Evolutionary conservation across 2,113 vertebrate species (phyloP).

Genomic region (Nibea albiflora): DNA sequence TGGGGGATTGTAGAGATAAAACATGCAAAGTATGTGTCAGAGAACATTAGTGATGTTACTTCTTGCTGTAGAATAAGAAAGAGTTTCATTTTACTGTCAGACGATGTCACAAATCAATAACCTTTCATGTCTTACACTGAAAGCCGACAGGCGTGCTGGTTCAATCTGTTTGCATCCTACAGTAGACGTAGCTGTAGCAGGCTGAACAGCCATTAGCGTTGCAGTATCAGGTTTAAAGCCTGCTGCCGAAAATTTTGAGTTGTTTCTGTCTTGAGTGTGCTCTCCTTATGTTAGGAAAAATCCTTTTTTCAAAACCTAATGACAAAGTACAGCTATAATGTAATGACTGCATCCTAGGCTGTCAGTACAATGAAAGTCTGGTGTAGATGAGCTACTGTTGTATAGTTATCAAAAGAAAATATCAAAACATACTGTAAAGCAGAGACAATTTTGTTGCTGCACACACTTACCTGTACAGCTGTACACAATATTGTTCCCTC

Average conservation of each 20-base stretch:
- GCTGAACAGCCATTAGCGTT: constrained; percentile 47
- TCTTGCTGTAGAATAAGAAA: constrained; percentile 61
- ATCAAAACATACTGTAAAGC: constrained; percentile 9
- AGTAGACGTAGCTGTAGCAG: constrained; percentile 52
- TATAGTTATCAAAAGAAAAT: constrained; percentile 22
- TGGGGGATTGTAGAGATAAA: constrained; percentile 15
- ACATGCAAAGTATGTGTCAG: constrained; percentile 29
- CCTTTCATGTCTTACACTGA: constrained; percentile 49
- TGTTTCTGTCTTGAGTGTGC: constrained; percentile 40
- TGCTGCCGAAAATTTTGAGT: constrained; percentile 37
- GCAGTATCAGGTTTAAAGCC: constrained; percentile 41
- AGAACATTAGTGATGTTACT: constrained; percentile 39
- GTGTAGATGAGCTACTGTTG: constrained; percentile 34
- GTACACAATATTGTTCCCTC: constrained; percentile 40
- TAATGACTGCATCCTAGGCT: constrained; percentile 13
- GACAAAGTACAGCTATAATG: constrained; percentile 5
- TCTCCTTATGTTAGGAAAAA: constrained; percentile 28
- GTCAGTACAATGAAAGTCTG: constrained; percentile 21
- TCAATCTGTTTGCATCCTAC: constrained; percentile 50
- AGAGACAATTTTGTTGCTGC: constrained; percentile 19
- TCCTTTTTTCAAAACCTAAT: constrained; percentile 11
- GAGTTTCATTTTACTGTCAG: constrained; percentile 52
- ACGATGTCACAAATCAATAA: constrained; percentile 66
- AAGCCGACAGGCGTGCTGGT: constrained; percentile 27
- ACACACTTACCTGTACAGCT: constrained; percentile 55